Base-by-base conservation (phyloP, 1,140 invertebrate genomes). In the Harpegnathos saltator region DNA sequence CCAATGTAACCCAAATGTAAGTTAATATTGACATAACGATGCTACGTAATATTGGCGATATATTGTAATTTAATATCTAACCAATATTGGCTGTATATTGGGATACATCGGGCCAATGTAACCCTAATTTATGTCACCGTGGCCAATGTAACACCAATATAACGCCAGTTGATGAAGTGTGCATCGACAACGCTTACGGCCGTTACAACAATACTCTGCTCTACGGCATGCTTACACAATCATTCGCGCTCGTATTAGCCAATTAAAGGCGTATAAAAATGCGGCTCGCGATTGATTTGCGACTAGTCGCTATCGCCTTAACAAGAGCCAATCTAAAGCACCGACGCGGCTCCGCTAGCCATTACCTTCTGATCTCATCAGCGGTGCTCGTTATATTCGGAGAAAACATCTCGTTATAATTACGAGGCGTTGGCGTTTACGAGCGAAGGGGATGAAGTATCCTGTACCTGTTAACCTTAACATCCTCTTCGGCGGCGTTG, bases 361-460 rank as follows among this genome's bases (percentile, higher is more conserved):
- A 26, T 83, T 48, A 59, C 74, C 72, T 71, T 82, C 22, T 24
- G 22, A 65, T 69, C 59, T 62, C 56, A 56, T 81, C 50, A 17
- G 22, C 38, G 69, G 33, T 54, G 63, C 82, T 91, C 85, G 90
- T 90, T 91, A 91, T 88, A 80, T 88, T 80, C 52, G 59, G 85
- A 88, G 81, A 85, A 82, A 89, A 82, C 90, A 72, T 90, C 90
- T 93, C 91, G 90, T 93, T 93, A 93, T 92, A 93, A 93, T 93
- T 93, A 92, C 90, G 90, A 91, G 90, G 91, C 90, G 91, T 93
- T 93, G 92, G 90, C 92, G 90, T 93, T 93, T 93, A 93, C 92
- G 93, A 93, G 86, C 91, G 54, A 58, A 71, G 26, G 66, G 54
- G 58, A 78, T 75, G 84, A 86, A 62, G 72, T 44, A 44, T 54